These are phyloP conservation scores for Montifringilla adamsi DNA, from an alignment of 2,113 vertebrate genomes.

Conservation along the genomic window DNA sequence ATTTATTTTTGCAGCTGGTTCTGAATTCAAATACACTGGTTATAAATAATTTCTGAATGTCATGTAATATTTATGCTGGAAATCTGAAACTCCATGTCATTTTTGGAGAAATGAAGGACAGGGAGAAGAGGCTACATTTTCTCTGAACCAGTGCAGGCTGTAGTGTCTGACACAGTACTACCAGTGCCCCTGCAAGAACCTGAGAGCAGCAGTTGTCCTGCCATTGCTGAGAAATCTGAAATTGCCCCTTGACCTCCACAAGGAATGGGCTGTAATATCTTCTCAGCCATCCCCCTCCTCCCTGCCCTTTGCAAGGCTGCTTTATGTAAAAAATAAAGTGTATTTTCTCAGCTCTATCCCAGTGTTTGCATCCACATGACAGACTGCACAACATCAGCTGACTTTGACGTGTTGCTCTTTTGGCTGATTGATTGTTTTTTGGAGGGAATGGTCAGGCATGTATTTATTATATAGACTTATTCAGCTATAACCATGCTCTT, in stretches of 20 bases:
- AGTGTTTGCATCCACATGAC: neutral
- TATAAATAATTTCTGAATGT: slow-evolving; percentile 47
- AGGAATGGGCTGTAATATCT: neutral
- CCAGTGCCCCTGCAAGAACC: neutral
- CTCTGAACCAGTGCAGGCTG: neutral
- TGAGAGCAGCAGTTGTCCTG: fast-evolving
- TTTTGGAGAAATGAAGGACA: neutral
- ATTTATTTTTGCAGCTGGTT: slow-evolving; percentile 28
- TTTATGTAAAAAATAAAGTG: neutral
- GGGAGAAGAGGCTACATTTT: neutral
- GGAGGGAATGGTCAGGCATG: neutral
- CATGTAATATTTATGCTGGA: slow-evolving; percentile 43
- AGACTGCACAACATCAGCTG: neutral
- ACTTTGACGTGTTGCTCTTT: neutral
- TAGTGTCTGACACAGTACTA: neutral
- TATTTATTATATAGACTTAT: neutral
- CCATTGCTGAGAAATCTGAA: neutral
- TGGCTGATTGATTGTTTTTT: neutral
- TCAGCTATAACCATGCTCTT: neutral
- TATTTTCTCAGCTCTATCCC: neutral
- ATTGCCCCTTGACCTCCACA: neutral
- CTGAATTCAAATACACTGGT: slow-evolving; percentile 8
- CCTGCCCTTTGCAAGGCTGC: neutral
- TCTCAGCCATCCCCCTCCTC: fast-evolving
- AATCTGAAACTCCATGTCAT: neutral